Conservation (phyloP, 1,140 invertebrate genomes). For the Limonius californicus region DNA sequence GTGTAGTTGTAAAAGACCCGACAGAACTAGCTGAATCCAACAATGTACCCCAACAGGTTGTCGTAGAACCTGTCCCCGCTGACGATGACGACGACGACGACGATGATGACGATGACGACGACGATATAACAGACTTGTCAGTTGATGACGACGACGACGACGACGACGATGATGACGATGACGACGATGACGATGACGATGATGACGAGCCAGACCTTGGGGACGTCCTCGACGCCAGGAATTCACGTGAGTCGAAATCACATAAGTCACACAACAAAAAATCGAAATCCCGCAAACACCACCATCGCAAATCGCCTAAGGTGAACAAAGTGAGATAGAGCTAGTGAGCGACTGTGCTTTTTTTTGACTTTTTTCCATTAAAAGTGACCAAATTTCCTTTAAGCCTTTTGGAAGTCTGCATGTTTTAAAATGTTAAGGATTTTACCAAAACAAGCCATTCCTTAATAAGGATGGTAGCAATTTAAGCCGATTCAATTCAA, state of each 20-base stretch:
- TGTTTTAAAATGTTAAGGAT: neutral
- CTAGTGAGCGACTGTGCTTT: neutral
- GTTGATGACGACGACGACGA: conserved; percentile 53
- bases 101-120: conserved; percentile 59
- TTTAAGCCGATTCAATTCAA: neutral
- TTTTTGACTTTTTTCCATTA: neutral
- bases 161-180: conserved; percentile 60
- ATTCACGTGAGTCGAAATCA: conserved; percentile 80
- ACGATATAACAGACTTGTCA: conserved; percentile 57
- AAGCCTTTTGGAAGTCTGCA: too few relatives aligned
- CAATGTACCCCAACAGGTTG: conserved; percentile 32
- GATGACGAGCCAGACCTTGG: conserved; percentile 67
- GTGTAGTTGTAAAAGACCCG: conserved; percentile 43
- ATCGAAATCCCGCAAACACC: conserved; percentile 56
- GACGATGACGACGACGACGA: conserved; percentile 51
- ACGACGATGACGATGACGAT: conserved; percentile 70
- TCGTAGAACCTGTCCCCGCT: conserved; percentile 41
- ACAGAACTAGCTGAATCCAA: conserved; percentile 39
- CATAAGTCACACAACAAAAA: conserved; percentile 44
- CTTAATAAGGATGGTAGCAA: neutral
- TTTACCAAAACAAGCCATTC: neutral
- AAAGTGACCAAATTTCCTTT: neutral
- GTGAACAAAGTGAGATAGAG: conserved; percentile 30
- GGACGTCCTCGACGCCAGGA: conserved; percentile 63
- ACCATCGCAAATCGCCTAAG: conserved; percentile 29